A percentile compares a stretch with the other conserved stretches of the same genome.
These are phyloP conservation scores for Morpho achilles DNA, from an alignment of 2,888 invertebrate genomes.

Conservation along the genomic window DNA sequence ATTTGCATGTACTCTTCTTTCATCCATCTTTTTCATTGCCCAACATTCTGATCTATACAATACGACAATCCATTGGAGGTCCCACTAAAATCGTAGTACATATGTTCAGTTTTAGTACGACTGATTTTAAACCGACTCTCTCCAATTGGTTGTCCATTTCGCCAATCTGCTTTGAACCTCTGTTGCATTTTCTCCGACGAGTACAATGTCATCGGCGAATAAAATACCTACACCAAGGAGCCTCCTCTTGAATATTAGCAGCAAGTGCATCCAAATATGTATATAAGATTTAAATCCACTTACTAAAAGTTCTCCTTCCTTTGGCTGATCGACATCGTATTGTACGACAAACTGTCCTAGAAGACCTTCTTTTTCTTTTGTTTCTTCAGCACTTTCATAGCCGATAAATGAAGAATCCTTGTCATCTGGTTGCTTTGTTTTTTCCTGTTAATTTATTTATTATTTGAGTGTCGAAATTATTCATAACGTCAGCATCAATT, in stretches of 20 bases:
- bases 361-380: constrained; percentile 43
- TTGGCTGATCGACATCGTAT: constrained; percentile 80
- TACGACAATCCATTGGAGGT: no score
- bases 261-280: background rate
- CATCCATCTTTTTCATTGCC: no score
- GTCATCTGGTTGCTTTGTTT: constrained; percentile 25
- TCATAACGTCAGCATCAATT: background rate
- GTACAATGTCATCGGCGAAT: no score
- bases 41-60: no score
- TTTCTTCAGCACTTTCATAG: constrained; percentile 17
- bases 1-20: no score
- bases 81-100: no score
- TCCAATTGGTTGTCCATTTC: background rate
- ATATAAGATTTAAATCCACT: constrained; percentile 13
- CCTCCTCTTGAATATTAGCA: background rate
- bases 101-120: no score
- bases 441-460: constrained; percentile 25
- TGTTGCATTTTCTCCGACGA: no score
- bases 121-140: background rate
- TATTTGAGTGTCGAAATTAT: background rate
- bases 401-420: constrained; percentile 8
- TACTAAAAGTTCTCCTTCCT: constrained; percentile 74
- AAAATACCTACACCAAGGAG: background rate
- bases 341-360: constrained; percentile 81
- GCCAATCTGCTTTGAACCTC: no score